Percentiles rank a stretch among this genome's conserved stretches.
Conservation (phyloP, 2,888 invertebrate species). For the Hydriomena furcata region DNA sequence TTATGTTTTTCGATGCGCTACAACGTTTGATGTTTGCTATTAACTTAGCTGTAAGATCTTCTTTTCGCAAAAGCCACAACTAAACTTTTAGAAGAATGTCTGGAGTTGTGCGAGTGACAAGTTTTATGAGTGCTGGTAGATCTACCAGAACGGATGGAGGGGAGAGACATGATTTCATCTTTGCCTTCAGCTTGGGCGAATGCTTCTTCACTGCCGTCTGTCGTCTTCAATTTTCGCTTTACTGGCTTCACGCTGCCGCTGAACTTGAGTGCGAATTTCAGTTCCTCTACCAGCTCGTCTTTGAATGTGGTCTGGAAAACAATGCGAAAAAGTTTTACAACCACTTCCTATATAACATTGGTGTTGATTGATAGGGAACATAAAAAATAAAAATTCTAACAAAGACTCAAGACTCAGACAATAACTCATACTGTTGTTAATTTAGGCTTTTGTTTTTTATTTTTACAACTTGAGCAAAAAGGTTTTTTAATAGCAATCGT, state of each 20-base stretch:
- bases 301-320: conserved; percentile 81
- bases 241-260: conserved; percentile 86
- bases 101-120: conserved; percentile 65
- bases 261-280: conserved; percentile 86
- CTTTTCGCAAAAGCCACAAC: conserved; percentile 70
- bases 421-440: too few relatives aligned
- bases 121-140: conserved; percentile 63
- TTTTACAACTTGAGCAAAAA: too few relatives aligned
- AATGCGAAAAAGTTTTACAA: too few relatives aligned
- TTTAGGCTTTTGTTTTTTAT: too few relatives aligned
- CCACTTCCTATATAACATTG: too few relatives aligned
- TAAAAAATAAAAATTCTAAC: too few relatives aligned
- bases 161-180: conserved; percentile 65
- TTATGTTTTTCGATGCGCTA: too few relatives aligned
- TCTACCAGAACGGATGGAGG: conserved; percentile 56
- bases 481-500: too few relatives aligned
- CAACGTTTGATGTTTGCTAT: background rate
- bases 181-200: conserved; percentile 61
- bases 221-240: conserved; percentile 59
- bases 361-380: too few relatives aligned
- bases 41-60: conserved; percentile 52
- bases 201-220: conserved; percentile 60
- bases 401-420: too few relatives aligned
- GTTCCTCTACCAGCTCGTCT: conserved; percentile 84
- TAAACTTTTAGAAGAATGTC: conserved; percentile 64